phyloP scores from a whole-genome alignment of 2,797 vertebrate species.

The Sebastes hubbsi region DNA sequence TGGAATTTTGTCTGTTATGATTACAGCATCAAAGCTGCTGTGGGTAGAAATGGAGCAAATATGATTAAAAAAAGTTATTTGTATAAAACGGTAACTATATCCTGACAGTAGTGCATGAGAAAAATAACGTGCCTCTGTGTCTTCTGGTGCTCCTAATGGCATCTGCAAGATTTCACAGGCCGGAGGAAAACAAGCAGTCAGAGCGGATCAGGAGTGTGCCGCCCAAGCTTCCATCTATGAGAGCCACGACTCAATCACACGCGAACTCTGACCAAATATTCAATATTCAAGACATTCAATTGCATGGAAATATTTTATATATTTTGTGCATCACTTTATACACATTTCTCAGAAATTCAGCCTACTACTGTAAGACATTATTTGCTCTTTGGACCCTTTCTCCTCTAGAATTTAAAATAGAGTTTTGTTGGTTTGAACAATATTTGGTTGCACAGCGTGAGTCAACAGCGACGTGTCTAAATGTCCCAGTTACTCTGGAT shows the following conservation, averaged over 20 bases:
- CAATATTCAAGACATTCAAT: neutral
- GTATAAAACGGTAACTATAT: too few species aligned
- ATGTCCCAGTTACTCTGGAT: slow-evolving; percentile 21
- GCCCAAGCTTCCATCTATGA: too few species aligned
- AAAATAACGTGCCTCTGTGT: too few species aligned
- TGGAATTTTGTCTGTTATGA: neutral
- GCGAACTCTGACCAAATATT: too few species aligned
- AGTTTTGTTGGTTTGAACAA: neutral
- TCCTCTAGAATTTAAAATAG: neutral
- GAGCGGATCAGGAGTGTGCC: too few species aligned
- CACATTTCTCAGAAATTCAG: neutral
- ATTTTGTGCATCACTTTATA: neutral
- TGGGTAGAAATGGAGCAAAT: too few species aligned
- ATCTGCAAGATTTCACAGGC: too few species aligned
- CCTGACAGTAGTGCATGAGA: too few species aligned
- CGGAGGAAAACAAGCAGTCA: too few species aligned
- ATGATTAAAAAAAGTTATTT: too few species aligned
- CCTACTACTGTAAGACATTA: neutral
- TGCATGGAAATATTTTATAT: neutral
- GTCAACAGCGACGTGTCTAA: slow-evolving; percentile 3
- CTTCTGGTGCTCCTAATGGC: too few species aligned
- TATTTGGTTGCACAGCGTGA: slow-evolving; percentile 8
- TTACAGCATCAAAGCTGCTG: neutral
- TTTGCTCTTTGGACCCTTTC: neutral
- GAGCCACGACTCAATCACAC: too few species aligned